Evolutionary conservation across 2,797 vertebrate species (phyloP), one percentile per base, ranked within the genome.

Genomic region (Chloroceryle inda): DNA sequence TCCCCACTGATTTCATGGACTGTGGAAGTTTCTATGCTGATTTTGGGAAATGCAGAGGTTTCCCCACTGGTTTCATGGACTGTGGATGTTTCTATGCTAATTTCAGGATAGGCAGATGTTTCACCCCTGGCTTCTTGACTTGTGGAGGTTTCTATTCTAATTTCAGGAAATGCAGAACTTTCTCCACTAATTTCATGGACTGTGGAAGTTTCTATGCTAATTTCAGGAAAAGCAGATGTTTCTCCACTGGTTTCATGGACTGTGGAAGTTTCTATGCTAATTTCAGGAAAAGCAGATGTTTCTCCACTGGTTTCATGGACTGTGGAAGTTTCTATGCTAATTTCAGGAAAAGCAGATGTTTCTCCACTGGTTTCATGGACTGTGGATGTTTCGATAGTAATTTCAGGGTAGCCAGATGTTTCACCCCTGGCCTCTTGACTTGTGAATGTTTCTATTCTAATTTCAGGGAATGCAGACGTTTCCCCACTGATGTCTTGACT

Each of bases 81-180:
- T 7, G 97, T 96, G 4, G 97, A 97, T 13, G 95, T 96, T 84
- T 97, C 97, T 92, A 97, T 96, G n/a, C 96, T 99, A 84, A 98
- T 96, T 97, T 98, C 96, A 64, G 94, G 52, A 73, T 92, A 88
- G 2, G 44, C 35, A 62, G 97, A 94, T 5, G 76, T 66, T 58
- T 96, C 94, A 11, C 95, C 94, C 6, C 29, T 29, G 20, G 75
- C 53, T 72, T 97, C 97, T 56, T 97, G 95, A 75, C 85, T 87
- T 2, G 94, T 87, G 44, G 96, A 97, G 23, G 89, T 93, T 89
- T 96, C 96, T 64, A 91, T 37, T 31, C 75, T 92, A 8, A 80
- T 22, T 4, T 83, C 40, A 16, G 90, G 89, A 56, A 89, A 59
- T 3, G 47, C 47, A 21, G 88, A 62, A 2, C n/a, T 23, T 44